These are phyloP conservation scores for Paedocypris micromegethes DNA, from an alignment of 2,797 vertebrate species.

Conservation along the genomic window DNA sequence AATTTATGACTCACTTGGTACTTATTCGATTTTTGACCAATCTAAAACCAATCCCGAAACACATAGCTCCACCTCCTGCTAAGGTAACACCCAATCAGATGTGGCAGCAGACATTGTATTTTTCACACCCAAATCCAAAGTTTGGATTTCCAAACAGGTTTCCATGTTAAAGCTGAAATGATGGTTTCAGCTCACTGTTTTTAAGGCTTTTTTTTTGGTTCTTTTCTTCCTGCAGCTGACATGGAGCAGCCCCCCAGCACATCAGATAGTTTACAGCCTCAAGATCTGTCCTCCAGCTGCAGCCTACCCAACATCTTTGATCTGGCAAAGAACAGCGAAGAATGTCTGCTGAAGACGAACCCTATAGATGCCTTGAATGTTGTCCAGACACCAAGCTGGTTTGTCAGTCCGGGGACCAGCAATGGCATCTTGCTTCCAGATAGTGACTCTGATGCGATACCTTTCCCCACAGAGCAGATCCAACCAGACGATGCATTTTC, in stretches of 20 bases:
- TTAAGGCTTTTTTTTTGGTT: neutral
- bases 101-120: too few relatives aligned
- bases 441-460: constrained; percentile 45
- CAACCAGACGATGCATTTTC: constrained; percentile 71
- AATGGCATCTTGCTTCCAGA: constrained; percentile 56
- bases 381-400: constrained; percentile 61
- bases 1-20: too few relatives aligned
- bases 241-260: constrained; percentile 71
- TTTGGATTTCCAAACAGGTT: neutral
- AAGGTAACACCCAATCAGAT: too few relatives aligned
- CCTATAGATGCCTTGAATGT: constrained; percentile 56
- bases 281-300: constrained; percentile 63
- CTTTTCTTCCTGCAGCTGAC: constrained; percentile 56
- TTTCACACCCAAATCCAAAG: too few relatives aligned
- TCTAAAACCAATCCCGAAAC: too few relatives aligned
- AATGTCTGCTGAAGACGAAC: constrained; percentile 53
- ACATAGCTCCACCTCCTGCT: too few relatives aligned
- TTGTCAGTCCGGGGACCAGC: constrained; percentile 52
- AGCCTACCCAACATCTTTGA: constrained; percentile 59
- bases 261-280: constrained; percentile 67
- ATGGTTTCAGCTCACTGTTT: neutral
- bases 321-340: constrained; percentile 59
- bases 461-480: constrained; percentile 60
- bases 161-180: neutral
- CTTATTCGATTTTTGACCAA: too few relatives aligned